Base-by-base conservation (phyloP, 2,888 invertebrate species). In the Rhyacophila evoluta region DNA sequence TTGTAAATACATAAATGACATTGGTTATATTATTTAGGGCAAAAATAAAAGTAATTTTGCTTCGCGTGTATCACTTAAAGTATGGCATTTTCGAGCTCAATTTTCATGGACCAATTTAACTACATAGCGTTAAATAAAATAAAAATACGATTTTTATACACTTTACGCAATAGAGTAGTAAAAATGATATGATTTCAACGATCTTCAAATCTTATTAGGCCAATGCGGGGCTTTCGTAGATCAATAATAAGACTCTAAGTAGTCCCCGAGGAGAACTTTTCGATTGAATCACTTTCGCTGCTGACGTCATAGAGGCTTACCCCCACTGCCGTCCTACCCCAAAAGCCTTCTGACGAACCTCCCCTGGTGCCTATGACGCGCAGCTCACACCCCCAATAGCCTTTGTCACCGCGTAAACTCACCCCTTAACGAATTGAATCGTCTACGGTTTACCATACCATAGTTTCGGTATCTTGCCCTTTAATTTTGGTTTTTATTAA, bases 201-300 rank as follows among this genome's bases (percentile, higher is more conserved):
- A 19, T 55, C 55, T 19, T 55, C 25, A 15, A 55, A 55, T 55
- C 15, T 55, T 25, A 19, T 55, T 55, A 25, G 55, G 25, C 55
- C 55, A 55, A 55, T 55, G 55, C 55, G 41, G 5, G 41, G 41
- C 41, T 39, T 39, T 39, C 39, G 41, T 41, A 55, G 25, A 55
- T 55, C 55, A 55, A 55, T 55, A 55, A 55, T 55, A 8, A 55
- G 55, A 55, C 55, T 55, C 55, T 55, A 55, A 55, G 69, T 69
- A 69, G 69, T 69, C 69, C 69, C 29, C 33, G 33, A 69, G 29
- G 69, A 33, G 19, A 55, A 28, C n/a, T 28, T 29, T 28, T 1
- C 72, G 55, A 72, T 71, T 41, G 76, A 76, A 76, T 76, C 76
- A 72, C 72, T 76, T 76, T 72, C 72, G 25, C 76, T 55, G 55